Conservation (phyloP, 2,113 vertebrate genomes). For the Lamprologus sp. region DNA sequence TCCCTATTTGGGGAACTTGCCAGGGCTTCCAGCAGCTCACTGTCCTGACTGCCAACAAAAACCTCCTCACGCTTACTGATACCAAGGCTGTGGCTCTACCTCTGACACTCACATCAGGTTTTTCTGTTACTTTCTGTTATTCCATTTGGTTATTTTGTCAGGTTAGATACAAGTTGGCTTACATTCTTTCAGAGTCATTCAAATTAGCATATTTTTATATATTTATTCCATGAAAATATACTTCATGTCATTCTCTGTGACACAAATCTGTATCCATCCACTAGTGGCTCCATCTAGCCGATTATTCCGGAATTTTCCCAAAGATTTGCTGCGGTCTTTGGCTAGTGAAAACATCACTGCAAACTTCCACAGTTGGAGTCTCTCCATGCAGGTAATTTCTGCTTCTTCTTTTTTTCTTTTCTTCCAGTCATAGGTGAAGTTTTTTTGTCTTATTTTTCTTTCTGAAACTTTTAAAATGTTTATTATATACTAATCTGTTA, state of each 20-base stretch:
- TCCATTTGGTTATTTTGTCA: neutral
- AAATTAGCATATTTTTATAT: neutral
- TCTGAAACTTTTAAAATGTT: neutral
- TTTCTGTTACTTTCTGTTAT: neutral
- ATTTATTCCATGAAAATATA: neutral
- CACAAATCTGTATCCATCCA: neutral
- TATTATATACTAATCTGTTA: neutral
- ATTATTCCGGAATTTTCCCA: constrained; percentile 81
- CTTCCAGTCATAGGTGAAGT: neutral
- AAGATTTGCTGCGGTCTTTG: constrained; percentile 73
- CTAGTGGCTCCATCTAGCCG: constrained; percentile 73
- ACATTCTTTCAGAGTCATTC: neutral
- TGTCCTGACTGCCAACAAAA: constrained; percentile 75
- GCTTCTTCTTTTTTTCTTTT: too few species aligned
- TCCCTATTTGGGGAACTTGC: constrained; percentile 93
- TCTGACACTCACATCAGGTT: constrained; percentile 81
- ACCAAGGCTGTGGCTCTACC: constrained; percentile 74
- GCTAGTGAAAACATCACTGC: constrained; percentile 79
- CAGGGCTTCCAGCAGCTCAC: constrained; percentile 86
- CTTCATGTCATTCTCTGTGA: neutral
- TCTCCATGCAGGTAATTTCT: constrained; percentile 80
- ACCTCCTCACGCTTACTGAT: constrained; percentile 76
- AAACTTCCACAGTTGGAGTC: constrained; percentile 89
- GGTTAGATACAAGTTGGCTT: neutral
- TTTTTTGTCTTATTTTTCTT: neutral